phyloP scores from a whole-genome alignment of 2,797 vertebrate species.

The Poecile montanus region DNA sequence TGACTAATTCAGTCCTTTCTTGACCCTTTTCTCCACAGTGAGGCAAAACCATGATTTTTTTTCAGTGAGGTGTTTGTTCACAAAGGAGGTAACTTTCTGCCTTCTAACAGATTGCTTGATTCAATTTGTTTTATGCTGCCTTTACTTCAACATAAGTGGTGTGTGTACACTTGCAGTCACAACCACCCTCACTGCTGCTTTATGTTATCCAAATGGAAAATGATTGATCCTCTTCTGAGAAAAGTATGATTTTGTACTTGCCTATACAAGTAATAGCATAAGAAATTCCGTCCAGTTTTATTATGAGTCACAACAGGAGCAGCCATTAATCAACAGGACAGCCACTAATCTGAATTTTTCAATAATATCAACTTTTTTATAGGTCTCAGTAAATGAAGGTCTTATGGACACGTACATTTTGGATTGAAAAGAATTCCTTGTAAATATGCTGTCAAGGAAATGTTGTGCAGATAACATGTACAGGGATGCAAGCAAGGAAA shows the following conservation, averaged over 20 bases:
- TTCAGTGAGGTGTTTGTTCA: neutral
- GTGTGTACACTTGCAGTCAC: neutral
- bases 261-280: neutral
- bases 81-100: neutral
- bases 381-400: neutral
- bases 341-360: neutral
- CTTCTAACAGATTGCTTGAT: neutral
- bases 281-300: neutral
- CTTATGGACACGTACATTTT: neutral
- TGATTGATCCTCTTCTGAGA: neutral
- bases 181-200: neutral
- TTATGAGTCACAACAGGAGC: neutral
- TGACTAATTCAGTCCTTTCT: neutral
- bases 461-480: neutral
- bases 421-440: neutral
- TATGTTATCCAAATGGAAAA: neutral
- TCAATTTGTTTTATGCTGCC: neutral
- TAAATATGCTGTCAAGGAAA: neutral
- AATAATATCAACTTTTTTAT: neutral
- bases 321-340: neutral
- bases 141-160: neutral
- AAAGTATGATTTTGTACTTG: neutral
- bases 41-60: neutral
- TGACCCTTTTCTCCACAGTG: neutral
- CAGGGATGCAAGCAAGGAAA: neutral